Evolutionary conservation across 2,113 vertebrate species (phyloP), one percentile per base, ranked within the genome.

Genomic region (Suncus etruscus): DNA sequence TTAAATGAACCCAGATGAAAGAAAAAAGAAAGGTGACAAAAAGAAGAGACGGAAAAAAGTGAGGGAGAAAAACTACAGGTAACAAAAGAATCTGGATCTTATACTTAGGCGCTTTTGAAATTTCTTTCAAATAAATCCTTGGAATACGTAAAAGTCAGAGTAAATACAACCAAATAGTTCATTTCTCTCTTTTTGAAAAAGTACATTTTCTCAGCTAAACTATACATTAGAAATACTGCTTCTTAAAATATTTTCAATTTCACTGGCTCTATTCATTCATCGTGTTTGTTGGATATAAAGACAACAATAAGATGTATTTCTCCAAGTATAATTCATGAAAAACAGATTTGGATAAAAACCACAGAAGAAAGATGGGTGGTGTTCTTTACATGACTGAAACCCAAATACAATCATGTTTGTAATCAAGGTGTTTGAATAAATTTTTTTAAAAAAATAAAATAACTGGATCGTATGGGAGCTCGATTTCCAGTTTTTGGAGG

Each of bases 1-100:
- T 75, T 91, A 94, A 96, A 93, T 80, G 70, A 50, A 91, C n/a
- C 54, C 66, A 79, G 25, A 74, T 94, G 79, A 95, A 8, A 82
- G 39, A 90, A 72, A 87, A 73, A 61, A 54, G 92, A 89, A n/a
- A 96, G 32, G 22, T 27, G 65, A 16, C 39, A 77, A 22, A 3
- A 86, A 69, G 63, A 50, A 16, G 4, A 39, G 39, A 5, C 39
- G 5, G 39, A 48, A 48, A 73, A 69, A 4, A 66, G n/a, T 48
- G 54, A 29, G 22, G 27, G 39, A 7, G 81, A 66, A 1, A 0
- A 80, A 66, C 7, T 61, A n/a, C 15, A 63, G 11, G 24, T 12
- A 48, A 39, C 0, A 80, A 48, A 31, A 66, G 39, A 51, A 27
- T 10, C 39, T n/a, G 25, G 8, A 73, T 3, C 24, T 20, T 29